phyloP scores from a whole-genome alignment of 2,888 invertebrate genomes.

The Torymus aiolomorphi region DNA sequence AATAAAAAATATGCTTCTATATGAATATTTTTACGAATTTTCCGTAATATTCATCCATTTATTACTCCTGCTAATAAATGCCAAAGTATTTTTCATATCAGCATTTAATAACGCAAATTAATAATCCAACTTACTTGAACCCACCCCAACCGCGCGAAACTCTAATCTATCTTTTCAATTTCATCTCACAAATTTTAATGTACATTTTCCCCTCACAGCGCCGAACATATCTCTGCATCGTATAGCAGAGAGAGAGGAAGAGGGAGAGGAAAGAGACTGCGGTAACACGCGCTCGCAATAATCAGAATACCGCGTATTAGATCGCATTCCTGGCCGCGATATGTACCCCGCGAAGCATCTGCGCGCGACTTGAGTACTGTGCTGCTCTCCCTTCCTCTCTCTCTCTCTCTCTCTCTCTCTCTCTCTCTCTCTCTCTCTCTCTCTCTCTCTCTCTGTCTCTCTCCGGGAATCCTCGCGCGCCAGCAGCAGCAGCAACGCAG shows the following conservation, averaged over 20 bases:
- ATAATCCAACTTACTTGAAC: background rate
- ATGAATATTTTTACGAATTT: too few species aligned
- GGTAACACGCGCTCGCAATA: constrained; percentile 33
- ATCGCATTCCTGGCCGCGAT: constrained; percentile 47
- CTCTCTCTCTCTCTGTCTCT: too few species aligned
- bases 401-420: too few species aligned
- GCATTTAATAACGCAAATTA: background rate
- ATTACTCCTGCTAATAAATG: too few species aligned
- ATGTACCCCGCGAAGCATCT: constrained; percentile 36
- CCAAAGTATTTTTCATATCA: background rate
- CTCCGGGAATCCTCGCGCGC: constrained; percentile 23
- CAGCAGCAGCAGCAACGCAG: constrained; percentile 39
- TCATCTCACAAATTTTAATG: constrained; percentile 7
- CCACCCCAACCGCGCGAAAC: background rate
- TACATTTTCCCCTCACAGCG: background rate
- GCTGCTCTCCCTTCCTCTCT: too few species aligned
- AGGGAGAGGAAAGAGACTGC: background rate
- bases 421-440: too few species aligned
- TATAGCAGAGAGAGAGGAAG: background rate
- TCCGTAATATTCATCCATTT: too few species aligned
- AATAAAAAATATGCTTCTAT: too few species aligned
- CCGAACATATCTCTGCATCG: background rate
- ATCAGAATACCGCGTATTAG: constrained; percentile 50
- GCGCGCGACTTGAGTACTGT: constrained; percentile 11
- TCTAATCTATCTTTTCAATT: constrained; percentile 38